Evolutionary conservation across 2,113 vertebrate genomes (phyloP).

Genomic region (Lepus timidus): DNA sequence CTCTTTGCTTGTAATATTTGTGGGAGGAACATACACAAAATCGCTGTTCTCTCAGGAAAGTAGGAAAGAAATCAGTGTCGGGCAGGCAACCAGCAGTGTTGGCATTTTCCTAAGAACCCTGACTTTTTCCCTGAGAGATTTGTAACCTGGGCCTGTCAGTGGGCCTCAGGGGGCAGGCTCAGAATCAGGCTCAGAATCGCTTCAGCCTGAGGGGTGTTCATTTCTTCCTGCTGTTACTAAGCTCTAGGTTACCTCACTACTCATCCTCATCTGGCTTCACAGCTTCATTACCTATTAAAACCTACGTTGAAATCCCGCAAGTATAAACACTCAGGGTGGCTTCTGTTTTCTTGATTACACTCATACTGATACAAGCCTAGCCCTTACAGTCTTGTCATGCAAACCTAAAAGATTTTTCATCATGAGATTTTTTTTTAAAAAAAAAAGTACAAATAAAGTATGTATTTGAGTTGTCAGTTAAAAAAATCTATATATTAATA

Average conservation of each 20-base stretch:
- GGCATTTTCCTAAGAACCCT: too few relatives aligned
- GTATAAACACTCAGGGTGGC: background rate
- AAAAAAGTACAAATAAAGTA: background rate
- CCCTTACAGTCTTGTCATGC: background rate
- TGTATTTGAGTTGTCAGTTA: background rate
- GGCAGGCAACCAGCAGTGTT: background rate
- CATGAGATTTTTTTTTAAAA: background rate
- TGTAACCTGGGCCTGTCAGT: too few relatives aligned
- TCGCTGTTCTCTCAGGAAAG: background rate
- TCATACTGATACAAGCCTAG: background rate
- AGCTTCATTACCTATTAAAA: background rate
- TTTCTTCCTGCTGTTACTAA: background rate
- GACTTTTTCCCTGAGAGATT: too few relatives aligned
- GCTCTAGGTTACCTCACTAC: background rate
- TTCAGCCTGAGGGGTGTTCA: background rate
- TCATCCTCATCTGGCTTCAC: background rate
- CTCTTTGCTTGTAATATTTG: background rate
- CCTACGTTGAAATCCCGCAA: background rate
- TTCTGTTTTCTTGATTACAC: slow-evolving; percentile 20
- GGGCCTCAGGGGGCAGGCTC: too few relatives aligned
- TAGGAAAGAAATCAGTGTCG: background rate
- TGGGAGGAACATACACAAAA: background rate
- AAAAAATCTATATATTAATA: background rate
- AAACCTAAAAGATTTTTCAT: background rate
- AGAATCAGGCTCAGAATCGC: background rate